These are phyloP conservation scores for Drosophila takahashii DNA, from an alignment of 1,140 invertebrate species.

Conservation along the genomic window DNA sequence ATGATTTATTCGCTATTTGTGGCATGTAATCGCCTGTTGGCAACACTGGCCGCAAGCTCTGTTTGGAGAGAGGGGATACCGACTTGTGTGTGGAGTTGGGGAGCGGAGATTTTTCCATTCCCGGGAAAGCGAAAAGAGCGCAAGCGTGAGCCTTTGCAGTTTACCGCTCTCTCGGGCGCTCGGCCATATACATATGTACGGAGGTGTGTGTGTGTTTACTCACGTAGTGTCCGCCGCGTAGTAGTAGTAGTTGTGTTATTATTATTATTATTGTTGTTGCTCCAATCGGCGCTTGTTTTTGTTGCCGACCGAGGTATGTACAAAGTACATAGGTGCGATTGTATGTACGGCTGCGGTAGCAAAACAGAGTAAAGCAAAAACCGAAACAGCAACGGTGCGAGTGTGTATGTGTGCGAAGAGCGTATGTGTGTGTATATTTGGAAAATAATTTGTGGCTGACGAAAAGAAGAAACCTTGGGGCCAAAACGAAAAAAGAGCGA, in stretches of 20 bases:
- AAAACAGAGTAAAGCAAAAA: constrained; percentile 81
- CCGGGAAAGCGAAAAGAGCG: constrained; percentile 44
- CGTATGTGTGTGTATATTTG: constrained; percentile 44
- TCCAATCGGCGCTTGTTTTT: constrained; percentile 66
- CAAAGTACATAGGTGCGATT: constrained; percentile 30
- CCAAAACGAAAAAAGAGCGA: constrained; percentile 45
- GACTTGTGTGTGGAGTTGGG: constrained; percentile 20
- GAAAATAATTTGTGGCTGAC: constrained; percentile 67
- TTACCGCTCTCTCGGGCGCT: constrained; percentile 26
- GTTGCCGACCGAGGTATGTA: constrained; percentile 59
- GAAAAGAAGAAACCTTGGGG: constrained; percentile 66
- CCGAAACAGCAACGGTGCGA: constrained; percentile 64
- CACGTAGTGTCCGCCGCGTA: constrained; percentile 61
- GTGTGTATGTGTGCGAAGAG: constrained; percentile 16
- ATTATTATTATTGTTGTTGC: constrained; percentile 73
- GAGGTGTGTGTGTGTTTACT: constrained; percentile 57
- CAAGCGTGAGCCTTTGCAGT: constrained; percentile 30
- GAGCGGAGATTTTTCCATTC: constrained; percentile 42
- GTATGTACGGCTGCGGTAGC: constrained; percentile 65
- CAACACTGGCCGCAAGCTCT: constrained; percentile 32
- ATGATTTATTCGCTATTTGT: constrained; percentile 22
- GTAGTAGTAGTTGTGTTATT: constrained; percentile 78
- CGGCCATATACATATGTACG: constrained; percentile 12
- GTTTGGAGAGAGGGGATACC: constrained; percentile 21
- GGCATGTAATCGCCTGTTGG: constrained; percentile 25